phyloP scores from a whole-genome alignment of 2,797 vertebrate genomes.

The Lagocephalus sceleratus region DNA sequence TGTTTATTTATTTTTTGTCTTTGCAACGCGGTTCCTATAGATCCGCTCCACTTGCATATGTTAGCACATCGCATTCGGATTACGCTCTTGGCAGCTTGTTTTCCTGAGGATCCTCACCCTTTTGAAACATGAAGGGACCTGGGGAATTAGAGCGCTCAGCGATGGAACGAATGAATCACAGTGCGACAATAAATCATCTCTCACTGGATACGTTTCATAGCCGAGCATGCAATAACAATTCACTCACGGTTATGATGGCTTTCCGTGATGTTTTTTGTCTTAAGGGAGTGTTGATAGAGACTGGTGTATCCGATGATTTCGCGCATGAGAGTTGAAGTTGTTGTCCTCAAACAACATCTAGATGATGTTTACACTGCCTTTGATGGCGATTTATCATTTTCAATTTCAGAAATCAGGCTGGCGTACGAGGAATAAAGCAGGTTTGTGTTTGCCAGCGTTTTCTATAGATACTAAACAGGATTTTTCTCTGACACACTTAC shows the following conservation, averaged over 20 bases:
- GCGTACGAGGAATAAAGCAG: not conserved
- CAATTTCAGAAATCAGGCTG: not conserved
- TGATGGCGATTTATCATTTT: not conserved
- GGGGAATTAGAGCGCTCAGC: slow-evolving; percentile 55
- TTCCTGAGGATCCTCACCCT: slow-evolving; percentile 25
- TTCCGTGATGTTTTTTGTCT: slow-evolving; percentile 22
- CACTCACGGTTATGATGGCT: slow-evolving; percentile 19
- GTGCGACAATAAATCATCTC: slow-evolving; percentile 48
- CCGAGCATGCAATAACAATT: slow-evolving; percentile 39
- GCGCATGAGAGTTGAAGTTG: not conserved
- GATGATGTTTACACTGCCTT: slow-evolving; percentile 1
- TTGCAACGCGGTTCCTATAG: slow-evolving; percentile 39
- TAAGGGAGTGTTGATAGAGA: slow-evolving; percentile 9
- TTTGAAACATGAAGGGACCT: slow-evolving; percentile 35
- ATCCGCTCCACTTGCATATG: slow-evolving; percentile 48
- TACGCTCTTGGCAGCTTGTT: slow-evolving; percentile 38
- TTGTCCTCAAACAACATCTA: slow-evolving; percentile 1
- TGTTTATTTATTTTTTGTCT: slow-evolving; percentile 33
- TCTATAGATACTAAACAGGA: too few relatives aligned
- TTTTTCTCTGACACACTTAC: too few relatives aligned
- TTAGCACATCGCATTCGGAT: slow-evolving; percentile 62
- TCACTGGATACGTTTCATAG: slow-evolving; percentile 46
- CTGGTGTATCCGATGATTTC: slow-evolving; percentile 5
- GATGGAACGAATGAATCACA: slow-evolving; percentile 48
- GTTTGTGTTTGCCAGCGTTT: not conserved